Conservation (phyloP, 1,140 invertebrate species). For the Cotesia typhae region DNA sequence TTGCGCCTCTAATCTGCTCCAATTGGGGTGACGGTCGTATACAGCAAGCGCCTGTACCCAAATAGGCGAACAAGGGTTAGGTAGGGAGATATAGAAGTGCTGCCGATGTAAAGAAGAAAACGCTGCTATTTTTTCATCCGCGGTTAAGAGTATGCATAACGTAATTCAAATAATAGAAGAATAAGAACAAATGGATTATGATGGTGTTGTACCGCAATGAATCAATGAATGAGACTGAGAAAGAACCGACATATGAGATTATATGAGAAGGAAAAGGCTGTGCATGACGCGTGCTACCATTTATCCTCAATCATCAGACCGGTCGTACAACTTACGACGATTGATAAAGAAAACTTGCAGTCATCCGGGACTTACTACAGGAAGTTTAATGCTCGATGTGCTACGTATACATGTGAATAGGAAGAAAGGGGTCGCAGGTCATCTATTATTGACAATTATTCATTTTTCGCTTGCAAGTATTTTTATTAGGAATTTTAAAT, state of each 20-base stretch:
- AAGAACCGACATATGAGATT: background rate
- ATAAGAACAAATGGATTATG: conserved; percentile 4
- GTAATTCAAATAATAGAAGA: conserved; percentile 6
- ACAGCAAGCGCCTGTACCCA: no score
- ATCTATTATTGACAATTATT: no score
- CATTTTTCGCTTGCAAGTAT: no score
- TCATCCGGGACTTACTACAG: conserved; percentile 53
- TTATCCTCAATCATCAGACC: conserved; percentile 62
- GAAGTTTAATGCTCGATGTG: conserved; percentile 9
- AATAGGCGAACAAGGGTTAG: background rate
- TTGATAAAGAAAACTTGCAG: conserved; percentile 60
- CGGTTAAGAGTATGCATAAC: conserved; percentile 2
- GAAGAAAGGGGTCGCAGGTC: conserved; percentile 7
- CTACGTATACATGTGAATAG: background rate
- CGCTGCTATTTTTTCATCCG: background rate
- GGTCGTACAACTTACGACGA: conserved; percentile 56
- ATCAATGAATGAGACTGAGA: conserved; percentile 14
- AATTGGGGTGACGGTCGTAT: conserved; percentile 55
- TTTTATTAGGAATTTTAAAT: background rate
- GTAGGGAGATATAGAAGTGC: no score
- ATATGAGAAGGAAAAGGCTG: conserved; percentile 46
- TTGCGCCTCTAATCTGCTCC: conserved; percentile 59
- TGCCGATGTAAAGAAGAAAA: no score
- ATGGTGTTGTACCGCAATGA: background rate
- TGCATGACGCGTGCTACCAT: conserved; percentile 63